Base-by-base conservation (phyloP, 2,797 vertebrate species). In the Siniperca scherzeri region DNA sequence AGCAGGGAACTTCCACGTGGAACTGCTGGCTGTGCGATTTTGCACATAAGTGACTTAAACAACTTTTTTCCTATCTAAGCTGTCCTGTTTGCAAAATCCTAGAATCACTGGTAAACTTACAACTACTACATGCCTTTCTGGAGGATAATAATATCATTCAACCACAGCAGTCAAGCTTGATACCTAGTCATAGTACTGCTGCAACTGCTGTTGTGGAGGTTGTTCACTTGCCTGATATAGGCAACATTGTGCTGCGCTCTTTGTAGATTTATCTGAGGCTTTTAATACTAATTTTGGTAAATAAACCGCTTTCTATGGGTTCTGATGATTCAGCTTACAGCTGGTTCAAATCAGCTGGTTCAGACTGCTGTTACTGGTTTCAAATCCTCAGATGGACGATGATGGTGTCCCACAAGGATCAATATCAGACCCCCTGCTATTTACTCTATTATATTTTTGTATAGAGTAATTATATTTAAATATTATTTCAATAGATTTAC, bases 11-110 rank as follows among this genome's bases (percentile, higher is more conserved):
- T 53, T 69, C 78, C 13, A 61, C 52, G n/a, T 68, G 40, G 21
- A 77, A 53, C 48, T 67, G 8, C 57, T 76, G 36, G 4, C 40
- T 67, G 71, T 62, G 36, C 8, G 8, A 22, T 74, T 82, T 83
- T 74, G 22, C 40, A 69, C 11, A 52, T 9, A 55, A 38, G 11
- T 57, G 9, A 57, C 14, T 7, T 36, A 44, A 64, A 62, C 10
- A 59, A n/a, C 16, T 17, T 33, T 27, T 8, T 3, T 21, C 25
- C 6, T 0, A 22, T 48, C 4, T 27, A 19, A 30, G 2, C 42
- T 82, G 25, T 11, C 12, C 38, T 68, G 38, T 44, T 7, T 38
- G 21, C 14, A 16, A 42, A 69, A 46, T n/a, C 44, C 10, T 33
- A 50, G 1, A 73, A 30, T 72, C 12, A 64, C 17, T 36, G 1